These are phyloP conservation scores for Trachelus tabidus DNA, from an alignment of 2,888 invertebrate species.

Conservation along the genomic window DNA sequence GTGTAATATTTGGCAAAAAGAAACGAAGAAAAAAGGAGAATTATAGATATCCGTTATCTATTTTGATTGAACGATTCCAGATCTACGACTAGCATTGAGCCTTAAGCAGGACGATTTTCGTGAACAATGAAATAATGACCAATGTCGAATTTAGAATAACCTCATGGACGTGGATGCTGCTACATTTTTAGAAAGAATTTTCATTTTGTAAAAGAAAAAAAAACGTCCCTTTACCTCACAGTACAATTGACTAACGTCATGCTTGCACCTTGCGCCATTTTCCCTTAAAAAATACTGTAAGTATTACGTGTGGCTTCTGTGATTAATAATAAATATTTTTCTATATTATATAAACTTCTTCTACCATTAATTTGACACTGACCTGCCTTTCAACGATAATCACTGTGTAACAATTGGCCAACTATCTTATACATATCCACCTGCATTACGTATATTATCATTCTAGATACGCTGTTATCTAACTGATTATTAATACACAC, in stretches of 20 bases:
- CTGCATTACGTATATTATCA: background rate
- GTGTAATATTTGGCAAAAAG: background rate
- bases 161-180: background rate
- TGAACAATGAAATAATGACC: background rate
- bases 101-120: background rate
- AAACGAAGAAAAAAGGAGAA: background rate
- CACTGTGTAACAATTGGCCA: constrained; percentile 16
- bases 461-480: background rate
- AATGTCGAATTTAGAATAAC: background rate
- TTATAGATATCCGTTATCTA: background rate
- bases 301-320: constrained; percentile 24
- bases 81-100: background rate
- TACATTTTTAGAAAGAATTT: background rate
- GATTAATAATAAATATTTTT: constrained; percentile 29
- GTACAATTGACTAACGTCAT: background rate
- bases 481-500: background rate
- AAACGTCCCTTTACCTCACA: background rate
- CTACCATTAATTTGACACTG: constrained; percentile 21
- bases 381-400: constrained; percentile 18
- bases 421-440: background rate
- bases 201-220: background rate
- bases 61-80: background rate
- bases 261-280: background rate
- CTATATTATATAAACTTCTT: constrained; percentile 18
- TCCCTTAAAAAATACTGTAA: constrained; percentile 9